Percentiles rank a stretch among this genome's conserved stretches.
Evolutionary conservation across 2,797 vertebrate genomes (phyloP).

Genomic region (Melanotaenia trifasciata): DNA sequence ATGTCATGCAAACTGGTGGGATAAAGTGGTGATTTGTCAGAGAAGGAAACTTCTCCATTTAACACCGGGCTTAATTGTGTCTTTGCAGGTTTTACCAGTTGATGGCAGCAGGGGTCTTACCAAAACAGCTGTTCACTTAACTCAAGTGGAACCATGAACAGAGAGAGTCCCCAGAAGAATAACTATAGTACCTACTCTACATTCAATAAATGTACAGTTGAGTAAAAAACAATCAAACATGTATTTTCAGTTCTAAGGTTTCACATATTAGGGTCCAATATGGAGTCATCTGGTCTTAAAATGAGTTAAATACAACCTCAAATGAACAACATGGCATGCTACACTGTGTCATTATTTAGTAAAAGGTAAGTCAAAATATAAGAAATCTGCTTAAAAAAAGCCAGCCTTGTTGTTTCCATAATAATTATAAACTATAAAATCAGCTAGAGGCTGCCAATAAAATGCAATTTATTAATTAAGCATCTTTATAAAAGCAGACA

Average conservation of each 20-base stretch:
- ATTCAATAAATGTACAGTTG: not conserved
- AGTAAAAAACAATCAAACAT: too few species aligned
- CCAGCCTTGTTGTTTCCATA: not conserved
- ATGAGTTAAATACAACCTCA: not conserved
- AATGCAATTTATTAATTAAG: not conserved
- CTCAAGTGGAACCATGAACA: not conserved
- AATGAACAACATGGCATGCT: not conserved
- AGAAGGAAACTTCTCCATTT: constrained; percentile 20
- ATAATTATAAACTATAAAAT: not conserved
- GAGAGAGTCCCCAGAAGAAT: not conserved
- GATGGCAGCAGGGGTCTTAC: constrained; percentile 75
- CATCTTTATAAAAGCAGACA: not conserved
- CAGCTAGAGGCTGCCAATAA: not conserved
- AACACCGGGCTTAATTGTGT: constrained; percentile 18
- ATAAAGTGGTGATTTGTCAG: constrained; percentile 28
- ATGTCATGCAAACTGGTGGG: constrained; percentile 25
- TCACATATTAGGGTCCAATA: not conserved
- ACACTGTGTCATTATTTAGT: not conserved
- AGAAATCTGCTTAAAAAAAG: not conserved
- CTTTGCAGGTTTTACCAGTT: constrained; percentile 62
- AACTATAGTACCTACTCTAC: not conserved
- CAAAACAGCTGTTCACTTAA: not conserved
- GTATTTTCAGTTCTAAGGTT: not conserved
- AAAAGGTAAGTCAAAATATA: not conserved
- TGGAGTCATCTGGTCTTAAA: not conserved